Evolutionary conservation across 2,888 invertebrate species (phyloP).

Genomic region (Drosophila affinis): DNA sequence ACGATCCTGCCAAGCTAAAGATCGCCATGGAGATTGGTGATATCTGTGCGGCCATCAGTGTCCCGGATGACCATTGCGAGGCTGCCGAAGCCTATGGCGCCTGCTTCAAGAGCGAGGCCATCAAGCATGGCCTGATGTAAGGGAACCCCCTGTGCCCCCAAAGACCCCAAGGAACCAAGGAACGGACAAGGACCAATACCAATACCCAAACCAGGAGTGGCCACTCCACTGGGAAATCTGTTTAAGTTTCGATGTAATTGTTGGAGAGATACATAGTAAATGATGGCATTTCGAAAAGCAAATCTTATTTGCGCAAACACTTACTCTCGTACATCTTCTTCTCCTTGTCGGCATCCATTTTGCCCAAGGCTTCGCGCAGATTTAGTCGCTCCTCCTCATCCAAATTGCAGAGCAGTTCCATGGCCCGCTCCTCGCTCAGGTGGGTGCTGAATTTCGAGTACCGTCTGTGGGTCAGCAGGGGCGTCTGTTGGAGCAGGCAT

Average conservation of each 20-base stretch:
- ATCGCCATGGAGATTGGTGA: slow-evolving; percentile 63
- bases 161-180: neutral
- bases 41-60: slow-evolving; percentile 53
- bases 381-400: slow-evolving; percentile 89
- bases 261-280: slow-evolving; percentile 5
- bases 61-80: slow-evolving; percentile 74
- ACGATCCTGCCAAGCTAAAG: slow-evolving; percentile 64
- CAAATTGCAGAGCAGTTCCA: slow-evolving; percentile 89
- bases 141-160: neutral
- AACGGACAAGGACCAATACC: neutral
- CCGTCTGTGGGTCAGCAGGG: slow-evolving; percentile 10
- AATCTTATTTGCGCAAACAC: slow-evolving; percentile 21
- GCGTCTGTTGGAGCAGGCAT: slow-evolving; percentile 8
- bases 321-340: slow-evolving; percentile 92
- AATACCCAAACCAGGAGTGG: neutral
- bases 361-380: slow-evolving; percentile 88
- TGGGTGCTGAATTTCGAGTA: slow-evolving; percentile 67
- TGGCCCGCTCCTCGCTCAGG: slow-evolving; percentile 88
- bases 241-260: slow-evolving; percentile 6
- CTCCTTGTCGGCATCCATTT: slow-evolving; percentile 89
- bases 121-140: slow-evolving; percentile 61
- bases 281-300: slow-evolving; percentile 26
- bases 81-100: slow-evolving; percentile 73
- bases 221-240: neutral
- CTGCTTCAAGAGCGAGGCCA: slow-evolving; percentile 67